These are phyloP conservation scores for Podarcis muralis DNA, from an alignment of 2,113 vertebrate species.

Conservation along the genomic window DNA sequence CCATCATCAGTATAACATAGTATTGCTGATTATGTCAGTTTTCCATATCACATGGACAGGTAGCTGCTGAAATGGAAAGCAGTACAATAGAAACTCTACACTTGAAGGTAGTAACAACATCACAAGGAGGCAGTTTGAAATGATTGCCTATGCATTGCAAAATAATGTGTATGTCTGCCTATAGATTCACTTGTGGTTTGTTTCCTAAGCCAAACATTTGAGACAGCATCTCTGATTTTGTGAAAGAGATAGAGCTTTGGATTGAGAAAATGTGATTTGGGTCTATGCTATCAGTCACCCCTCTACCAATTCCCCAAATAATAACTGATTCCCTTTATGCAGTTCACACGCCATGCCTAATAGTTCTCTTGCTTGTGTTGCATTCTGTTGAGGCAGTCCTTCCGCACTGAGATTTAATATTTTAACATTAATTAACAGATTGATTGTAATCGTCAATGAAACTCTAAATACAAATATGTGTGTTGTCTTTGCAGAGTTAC, in stretches of 20 bases:
- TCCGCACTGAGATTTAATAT: not conserved
- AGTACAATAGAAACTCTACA: not conserved
- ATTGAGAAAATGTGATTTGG: not conserved
- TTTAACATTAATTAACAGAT: not conserved
- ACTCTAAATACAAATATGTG: not conserved
- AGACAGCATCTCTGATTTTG: not conserved
- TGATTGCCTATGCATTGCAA: not conserved
- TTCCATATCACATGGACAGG: not conserved
- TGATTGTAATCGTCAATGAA: constrained; percentile 23
- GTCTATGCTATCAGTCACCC: not conserved
- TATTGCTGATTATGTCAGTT: not conserved
- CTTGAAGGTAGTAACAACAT: not conserved
- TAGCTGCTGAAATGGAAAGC: not conserved
- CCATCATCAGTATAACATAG: not conserved
- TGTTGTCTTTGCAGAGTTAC: not conserved
- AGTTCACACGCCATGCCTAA: not conserved
- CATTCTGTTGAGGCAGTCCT: constrained; percentile 21
- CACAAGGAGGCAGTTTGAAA: not conserved
- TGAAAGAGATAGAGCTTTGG: not conserved
- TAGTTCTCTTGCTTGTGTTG: not conserved
- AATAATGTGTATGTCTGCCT: not conserved
- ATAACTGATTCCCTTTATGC: not conserved
- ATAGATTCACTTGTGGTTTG: not conserved
- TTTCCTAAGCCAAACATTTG: not conserved
- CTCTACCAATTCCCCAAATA: not conserved